These are phyloP conservation scores for Anoplius nigerrimus DNA, from an alignment of 2,888 invertebrate genomes.

Conservation along the genomic window DNA sequence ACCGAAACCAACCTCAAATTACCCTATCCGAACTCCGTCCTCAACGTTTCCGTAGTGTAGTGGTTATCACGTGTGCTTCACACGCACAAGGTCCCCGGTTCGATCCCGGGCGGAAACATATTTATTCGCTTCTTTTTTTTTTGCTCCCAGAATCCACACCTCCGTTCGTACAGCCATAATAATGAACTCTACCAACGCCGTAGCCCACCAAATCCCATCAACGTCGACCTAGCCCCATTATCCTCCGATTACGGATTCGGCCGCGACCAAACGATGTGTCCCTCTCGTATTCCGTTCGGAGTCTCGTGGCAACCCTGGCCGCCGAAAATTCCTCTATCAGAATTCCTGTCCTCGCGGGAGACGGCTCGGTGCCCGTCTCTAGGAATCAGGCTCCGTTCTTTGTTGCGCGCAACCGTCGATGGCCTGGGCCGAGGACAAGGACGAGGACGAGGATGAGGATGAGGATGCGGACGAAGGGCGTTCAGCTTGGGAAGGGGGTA, in stretches of 20 bases:
- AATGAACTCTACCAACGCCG: not conserved
- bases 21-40: not conserved
- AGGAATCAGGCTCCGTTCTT: not conserved
- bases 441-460: no score
- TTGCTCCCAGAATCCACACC: not conserved
- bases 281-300: not conserved
- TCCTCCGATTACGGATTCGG: not conserved
- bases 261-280: not conserved
- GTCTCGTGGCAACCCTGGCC: not conserved
- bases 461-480: not conserved
- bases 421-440: not conserved
- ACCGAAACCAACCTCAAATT: no score
- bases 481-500: no score
- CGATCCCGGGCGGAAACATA: constrained; percentile 90
- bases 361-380: constrained; percentile 19
- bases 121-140: constrained; percentile 55
- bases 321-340: constrained; percentile 30
- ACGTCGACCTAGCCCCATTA: not conserved
- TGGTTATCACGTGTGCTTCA: constrained; percentile 89
- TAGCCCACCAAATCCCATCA: not conserved
- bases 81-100: constrained; percentile 89
- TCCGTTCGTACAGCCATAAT: not conserved
- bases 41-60: constrained; percentile 83
- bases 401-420: not conserved
- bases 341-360: constrained; percentile 26